Base-by-base conservation (phyloP, 92 coral and sea anemone genomes). In the Heteractis magnifica region DNA sequence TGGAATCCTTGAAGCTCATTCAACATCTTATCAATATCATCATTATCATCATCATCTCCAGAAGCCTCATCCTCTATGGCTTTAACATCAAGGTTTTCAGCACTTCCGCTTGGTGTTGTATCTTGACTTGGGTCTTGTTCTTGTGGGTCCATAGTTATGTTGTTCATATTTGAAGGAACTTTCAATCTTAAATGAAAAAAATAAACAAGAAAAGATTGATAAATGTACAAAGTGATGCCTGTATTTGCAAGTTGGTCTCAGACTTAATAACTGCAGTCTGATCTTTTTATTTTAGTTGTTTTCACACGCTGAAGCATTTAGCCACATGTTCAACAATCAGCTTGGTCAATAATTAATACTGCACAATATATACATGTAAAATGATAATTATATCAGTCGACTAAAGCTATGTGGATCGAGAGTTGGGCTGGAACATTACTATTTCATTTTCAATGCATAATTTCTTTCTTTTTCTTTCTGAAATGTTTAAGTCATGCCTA, bases 21-120 rank as follows among this genome's bases (percentile, higher is more conserved):
- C 51, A 95, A 84, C 98, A 95, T 95, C 87, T 95, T 94, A 72
- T 95, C 98, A 89, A 95, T 95, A 73, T 93, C 98, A 79, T 90
- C 94, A 75, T 91, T 92, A 64, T 68, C 88, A 56, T 90, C 90
- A 55, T 70, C 82, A 8, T 77, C 81, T 19, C 49, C 73, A 8
- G 49, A 10, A 6, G 5, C 73, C 23, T 23, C 73, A 68, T 68
- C 73, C 10, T 68, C 73, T 26, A 8, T 26, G 20, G 49, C 49
- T 68, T 23, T 14, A 20, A 23, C 73, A 68, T 68, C 73, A 68
- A 26, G 50, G 49, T 6, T 5, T 2, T 68, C 73, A 68, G 49
- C 6, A 15, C 23, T 26, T 12, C 23, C 73, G 23, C 44, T 68
- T 62, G 56, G 52, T 60, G 41, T n/a, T 51, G 8, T 23, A 14